A percentile compares a stretch with the other conserved stretches of the same genome.
These are phyloP conservation scores for Ataeniobius toweri DNA, from an alignment of 2,797 vertebrate genomes.

Conservation along the genomic window DNA sequence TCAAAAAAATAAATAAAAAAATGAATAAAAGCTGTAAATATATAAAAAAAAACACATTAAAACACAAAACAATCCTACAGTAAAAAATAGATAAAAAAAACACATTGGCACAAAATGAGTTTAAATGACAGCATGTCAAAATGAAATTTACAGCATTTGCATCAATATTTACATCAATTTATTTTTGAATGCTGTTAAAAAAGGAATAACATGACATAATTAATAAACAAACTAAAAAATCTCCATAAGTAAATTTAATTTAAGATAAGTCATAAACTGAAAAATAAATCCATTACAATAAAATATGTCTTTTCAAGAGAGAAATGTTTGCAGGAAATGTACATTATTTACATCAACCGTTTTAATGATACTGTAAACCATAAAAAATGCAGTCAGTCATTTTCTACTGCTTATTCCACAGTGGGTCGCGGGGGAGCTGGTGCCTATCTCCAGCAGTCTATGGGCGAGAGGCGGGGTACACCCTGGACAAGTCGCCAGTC, in stretches of 20 bases:
- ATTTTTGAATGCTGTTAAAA: neutral
- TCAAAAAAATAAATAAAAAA: neutral
- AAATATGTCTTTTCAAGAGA: neutral
- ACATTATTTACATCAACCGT: neutral
- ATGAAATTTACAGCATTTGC: neutral
- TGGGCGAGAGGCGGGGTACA: no score
- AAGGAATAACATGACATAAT: neutral
- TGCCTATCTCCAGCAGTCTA: no score
- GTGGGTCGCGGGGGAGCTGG: no score
- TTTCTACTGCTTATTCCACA: no score
- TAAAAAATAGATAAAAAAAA: no score
- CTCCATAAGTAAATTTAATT: neutral
- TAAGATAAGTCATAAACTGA: neutral
- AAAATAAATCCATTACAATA: neutral
- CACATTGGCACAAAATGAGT: no score
- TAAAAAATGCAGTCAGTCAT: neutral
- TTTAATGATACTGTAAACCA: neutral
- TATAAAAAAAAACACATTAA: neutral
- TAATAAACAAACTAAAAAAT: neutral
- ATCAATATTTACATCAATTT: neutral
- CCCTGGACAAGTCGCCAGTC: no score
- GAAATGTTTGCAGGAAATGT: neutral
- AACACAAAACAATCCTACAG: no score
- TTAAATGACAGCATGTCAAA: no score
- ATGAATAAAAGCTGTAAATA: neutral